Evolutionary conservation across 2,797 vertebrate species (phyloP).

Genomic region (Onychomys arenicola): DNA sequence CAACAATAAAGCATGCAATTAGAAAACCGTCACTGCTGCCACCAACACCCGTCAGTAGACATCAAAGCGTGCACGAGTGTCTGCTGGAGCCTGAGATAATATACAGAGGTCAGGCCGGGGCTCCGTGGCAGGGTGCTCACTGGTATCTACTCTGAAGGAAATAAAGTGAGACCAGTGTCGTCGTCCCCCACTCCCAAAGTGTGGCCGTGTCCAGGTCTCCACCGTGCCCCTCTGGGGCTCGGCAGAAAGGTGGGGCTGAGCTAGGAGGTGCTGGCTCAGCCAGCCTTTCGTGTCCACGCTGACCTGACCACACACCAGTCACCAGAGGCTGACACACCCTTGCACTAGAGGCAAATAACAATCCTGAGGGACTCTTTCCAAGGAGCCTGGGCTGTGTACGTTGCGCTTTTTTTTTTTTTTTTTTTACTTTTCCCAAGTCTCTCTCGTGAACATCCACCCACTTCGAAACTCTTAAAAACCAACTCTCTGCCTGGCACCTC

Average conservation of each 20-base stretch:
- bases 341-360: background rate
- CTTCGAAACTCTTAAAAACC: background rate
- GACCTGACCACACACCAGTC: background rate
- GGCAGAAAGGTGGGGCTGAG: background rate
- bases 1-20: fast-evolving
- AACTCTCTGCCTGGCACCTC: background rate
- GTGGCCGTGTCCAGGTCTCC: background rate
- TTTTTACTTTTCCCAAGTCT: background rate
- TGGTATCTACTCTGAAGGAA: background rate
- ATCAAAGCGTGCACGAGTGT: fast-evolving
- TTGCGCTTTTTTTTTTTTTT: no score
- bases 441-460: background rate
- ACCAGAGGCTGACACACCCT: background rate
- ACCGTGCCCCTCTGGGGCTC: background rate
- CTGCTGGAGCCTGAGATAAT: fast-evolving
- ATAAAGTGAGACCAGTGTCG: background rate
- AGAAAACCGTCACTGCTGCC: fast-evolving
- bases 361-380: background rate
- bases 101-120: background rate
- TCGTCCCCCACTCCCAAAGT: no score
- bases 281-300: no score
- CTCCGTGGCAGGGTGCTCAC: background rate
- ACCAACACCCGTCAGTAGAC: fast-evolving
- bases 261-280: background rate
- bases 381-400: fast-evolving